Base-by-base conservation (phyloP, 2,797 vertebrate genomes). In the Acanthornis magna region DNA sequence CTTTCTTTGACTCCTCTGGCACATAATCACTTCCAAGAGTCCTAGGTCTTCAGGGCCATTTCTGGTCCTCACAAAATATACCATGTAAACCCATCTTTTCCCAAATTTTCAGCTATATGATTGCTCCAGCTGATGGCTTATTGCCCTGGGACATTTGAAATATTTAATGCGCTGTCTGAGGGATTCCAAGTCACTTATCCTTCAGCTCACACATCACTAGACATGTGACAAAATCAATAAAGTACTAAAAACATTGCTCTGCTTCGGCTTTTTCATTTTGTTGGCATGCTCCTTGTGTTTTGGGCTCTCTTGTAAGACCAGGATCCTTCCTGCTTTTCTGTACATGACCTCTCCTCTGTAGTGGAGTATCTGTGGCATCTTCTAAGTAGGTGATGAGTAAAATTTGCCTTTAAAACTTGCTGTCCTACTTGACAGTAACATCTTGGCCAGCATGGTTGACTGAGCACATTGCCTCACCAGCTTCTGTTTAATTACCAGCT, bases 401-500 rank as follows among this genome's bases (percentile, higher is more conserved):
- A 81, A 84, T 88, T 86, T 90, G 48, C 83, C 42, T 90, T 90
- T 95, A 73, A 84, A 86, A 70, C 55, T 94, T 90, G 20, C 74
- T 86, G 67, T 89, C 76, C 86, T 53, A 66, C 63, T 96, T 96
- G 85, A 93, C 83, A 78, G 54, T 67, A 88, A 63, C 88, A 71
- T 93, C 88, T 90, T 94, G 91, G 63, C 68, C 77, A n/a, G 71
- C 74, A 85, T 53, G 67, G 88, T 67, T 96, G 88, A 79, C 85
- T 91, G 94, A 95, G 82, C 85, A 67, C 38, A 17, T 50, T 87
- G 85, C 83, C 55, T 94, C 45, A 93, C 67, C 48, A 79, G 48
- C 62, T 82, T 94, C 93, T 92, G 67, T 95, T 96, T 95, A 95
- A 92, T 96, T 95, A 91, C 93, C 38, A 60, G 63, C 80, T 89